Percentiles rank a stretch among this genome's conserved stretches.
Evolutionary conservation across 2,888 invertebrate genomes (phyloP).

Genomic region (Apodemia duryi): DNA sequence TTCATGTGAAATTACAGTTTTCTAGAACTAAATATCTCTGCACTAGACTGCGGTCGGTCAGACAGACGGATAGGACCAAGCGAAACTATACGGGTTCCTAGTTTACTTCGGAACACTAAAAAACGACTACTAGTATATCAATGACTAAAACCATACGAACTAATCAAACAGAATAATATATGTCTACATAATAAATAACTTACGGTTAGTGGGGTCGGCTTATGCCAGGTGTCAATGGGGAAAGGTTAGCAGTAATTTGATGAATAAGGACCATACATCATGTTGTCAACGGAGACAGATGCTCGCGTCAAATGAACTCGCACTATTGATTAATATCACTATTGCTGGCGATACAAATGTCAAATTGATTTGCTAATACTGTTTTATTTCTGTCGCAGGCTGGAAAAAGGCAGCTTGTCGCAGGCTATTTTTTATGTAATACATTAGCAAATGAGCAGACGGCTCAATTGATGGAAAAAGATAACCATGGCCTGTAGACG

Average conservation of each 20-base stretch:
- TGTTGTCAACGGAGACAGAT: constrained; percentile 23
- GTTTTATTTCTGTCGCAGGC: not conserved
- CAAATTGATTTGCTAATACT: not conserved
- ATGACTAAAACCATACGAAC: not conserved
- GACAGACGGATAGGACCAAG: too few relatives aligned
- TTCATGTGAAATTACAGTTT: too few relatives aligned
- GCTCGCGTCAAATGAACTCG: constrained; percentile 20
- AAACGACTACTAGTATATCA: too few relatives aligned
- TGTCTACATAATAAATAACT: constrained; percentile 15
- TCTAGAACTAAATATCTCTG: too few relatives aligned
- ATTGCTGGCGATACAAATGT: not conserved
- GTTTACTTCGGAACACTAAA: too few relatives aligned
- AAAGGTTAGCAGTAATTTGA: constrained; percentile 23
- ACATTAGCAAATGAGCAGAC: too few relatives aligned
- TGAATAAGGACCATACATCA: constrained; percentile 21
- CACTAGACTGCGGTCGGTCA: too few relatives aligned
- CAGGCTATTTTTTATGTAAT: not conserved
- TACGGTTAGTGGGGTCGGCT: not conserved
- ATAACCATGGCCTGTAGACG: too few relatives aligned
- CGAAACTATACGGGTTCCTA: too few relatives aligned
- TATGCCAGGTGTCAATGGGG: constrained; percentile 18
- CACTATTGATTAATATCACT: constrained; percentile 20
- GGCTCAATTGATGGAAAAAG: too few relatives aligned
- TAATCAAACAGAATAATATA: not conserved
- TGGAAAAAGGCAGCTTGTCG: too few relatives aligned